Evolutionary conservation across 2,113 vertebrate genomes (phyloP).

Genomic region (Dinomys branickii): DNA sequence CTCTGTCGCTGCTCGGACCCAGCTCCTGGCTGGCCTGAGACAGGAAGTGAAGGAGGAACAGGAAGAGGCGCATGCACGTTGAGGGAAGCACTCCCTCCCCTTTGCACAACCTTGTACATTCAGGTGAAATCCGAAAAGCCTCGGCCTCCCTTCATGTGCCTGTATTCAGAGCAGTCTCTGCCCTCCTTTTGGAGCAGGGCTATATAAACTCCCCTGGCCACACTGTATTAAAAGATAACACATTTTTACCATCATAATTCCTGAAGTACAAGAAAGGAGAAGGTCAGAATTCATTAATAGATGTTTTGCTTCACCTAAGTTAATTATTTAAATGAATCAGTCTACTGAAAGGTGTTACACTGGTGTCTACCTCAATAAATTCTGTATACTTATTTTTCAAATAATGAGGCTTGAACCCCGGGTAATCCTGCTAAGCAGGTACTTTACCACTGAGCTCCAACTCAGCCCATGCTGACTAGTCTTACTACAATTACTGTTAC

Average conservation of each 20-base stretch:
- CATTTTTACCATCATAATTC: neutral
- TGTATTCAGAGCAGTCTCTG: neutral
- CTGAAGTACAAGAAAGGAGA: neutral
- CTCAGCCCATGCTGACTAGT: neutral
- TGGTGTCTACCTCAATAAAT: neutral
- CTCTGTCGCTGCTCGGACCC: slow-evolving; percentile 44
- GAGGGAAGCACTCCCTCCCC: neutral
- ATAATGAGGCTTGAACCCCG: neutral
- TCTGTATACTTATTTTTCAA: neutral
- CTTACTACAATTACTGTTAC: neutral
- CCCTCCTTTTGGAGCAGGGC: neutral
- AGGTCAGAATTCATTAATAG: neutral
- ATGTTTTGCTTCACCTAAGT: slow-evolving; percentile 20
- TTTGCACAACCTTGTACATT: neutral
- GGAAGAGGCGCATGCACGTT: slow-evolving; percentile 6
- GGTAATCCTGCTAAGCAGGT: neutral
- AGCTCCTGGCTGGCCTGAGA: neutral
- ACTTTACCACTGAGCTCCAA: neutral
- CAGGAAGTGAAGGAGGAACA: neutral
- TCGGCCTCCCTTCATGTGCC: neutral
- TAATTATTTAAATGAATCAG: slow-evolving; percentile 28
- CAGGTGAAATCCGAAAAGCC: neutral
- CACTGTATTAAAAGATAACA: neutral
- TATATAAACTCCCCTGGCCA: neutral
- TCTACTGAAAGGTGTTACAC: neutral